phyloP scores from a whole-genome alignment of 2,797 vertebrate genomes.

The Lacerta viridis region DNA sequence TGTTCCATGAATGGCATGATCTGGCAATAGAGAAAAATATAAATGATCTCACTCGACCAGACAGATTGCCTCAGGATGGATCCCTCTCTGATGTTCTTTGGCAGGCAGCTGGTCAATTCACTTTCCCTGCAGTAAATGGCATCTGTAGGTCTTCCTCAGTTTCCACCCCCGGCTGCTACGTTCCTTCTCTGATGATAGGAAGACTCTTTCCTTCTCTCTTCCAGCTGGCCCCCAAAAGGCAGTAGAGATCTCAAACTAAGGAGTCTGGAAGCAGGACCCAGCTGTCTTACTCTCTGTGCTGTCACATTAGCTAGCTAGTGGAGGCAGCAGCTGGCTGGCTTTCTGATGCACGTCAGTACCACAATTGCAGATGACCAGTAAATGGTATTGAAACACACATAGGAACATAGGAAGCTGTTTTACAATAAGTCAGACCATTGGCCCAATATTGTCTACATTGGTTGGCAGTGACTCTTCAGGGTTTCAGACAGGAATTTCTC shows the following conservation, averaged over 20 bases:
- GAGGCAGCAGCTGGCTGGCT: background rate
- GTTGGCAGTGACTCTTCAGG: no score
- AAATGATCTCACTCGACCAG: constrained; percentile 55
- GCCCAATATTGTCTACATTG: no score
- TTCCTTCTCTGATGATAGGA: constrained; percentile 36
- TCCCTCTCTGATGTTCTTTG: constrained; percentile 51
- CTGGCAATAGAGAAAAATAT: constrained; percentile 43
- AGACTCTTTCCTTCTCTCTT: background rate
- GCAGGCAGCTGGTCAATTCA: constrained; percentile 70
- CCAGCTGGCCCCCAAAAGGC: constrained; percentile 32
- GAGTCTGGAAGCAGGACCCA: background rate
- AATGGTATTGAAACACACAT: no score
- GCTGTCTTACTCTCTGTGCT: background rate
- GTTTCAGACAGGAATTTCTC: no score
- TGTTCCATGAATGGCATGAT: constrained; percentile 28
- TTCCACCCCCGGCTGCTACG: background rate
- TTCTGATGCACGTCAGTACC: background rate
- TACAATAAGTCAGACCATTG: no score
- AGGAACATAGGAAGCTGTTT: no score
- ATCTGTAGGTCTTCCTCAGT: constrained; percentile 59
- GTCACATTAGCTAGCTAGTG: background rate
- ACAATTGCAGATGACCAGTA: background rate
- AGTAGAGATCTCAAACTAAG: background rate
- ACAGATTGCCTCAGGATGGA: constrained; percentile 55
- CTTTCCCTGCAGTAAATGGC: constrained; percentile 56